Percentiles rank a stretch among this genome's conserved stretches.
Conservation (phyloP, 53 echinoderm and acorn worm species). For the Antedon mediterranea region DNA sequence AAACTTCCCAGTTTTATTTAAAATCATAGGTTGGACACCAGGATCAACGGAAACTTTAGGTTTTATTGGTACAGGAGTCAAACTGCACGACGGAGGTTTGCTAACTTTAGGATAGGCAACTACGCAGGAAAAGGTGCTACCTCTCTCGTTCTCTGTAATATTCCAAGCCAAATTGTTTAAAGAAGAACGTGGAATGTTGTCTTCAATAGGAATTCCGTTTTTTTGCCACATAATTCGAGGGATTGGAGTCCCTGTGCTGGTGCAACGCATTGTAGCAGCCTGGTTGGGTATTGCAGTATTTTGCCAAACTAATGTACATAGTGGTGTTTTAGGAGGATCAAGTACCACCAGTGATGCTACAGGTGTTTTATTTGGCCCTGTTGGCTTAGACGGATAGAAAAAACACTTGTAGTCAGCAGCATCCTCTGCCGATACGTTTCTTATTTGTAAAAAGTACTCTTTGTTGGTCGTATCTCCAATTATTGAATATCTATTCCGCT, state of each 20-base stretch:
- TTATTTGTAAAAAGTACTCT: conserved; percentile 27
- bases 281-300: conserved; percentile 1
- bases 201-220: conserved; percentile 22
- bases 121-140: conserved; percentile 25
- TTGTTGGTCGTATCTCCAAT: conserved; percentile 6
- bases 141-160: conserved; percentile 20
- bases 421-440: conserved; percentile 9
- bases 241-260: conserved; percentile 21
- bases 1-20: neutral
- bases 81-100: conserved; percentile 15
- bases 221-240: conserved; percentile 28
- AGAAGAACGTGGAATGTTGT: conserved; percentile 15
- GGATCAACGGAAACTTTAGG: neutral
- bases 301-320: conserved; percentile 7
- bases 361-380: neutral
- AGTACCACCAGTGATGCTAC: neutral
- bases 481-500: conserved; percentile 4
- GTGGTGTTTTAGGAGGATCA: neutral
- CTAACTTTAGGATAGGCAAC: conserved; percentile 15
- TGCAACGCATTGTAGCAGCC: conserved; percentile 16
- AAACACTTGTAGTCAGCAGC: conserved; percentile 31
- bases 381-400: conserved; percentile 13
- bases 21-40: neutral
- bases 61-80: conserved; percentile 11
- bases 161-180: neutral